Percentiles rank a stretch among this genome's conserved stretches.
These are phyloP conservation scores for Stigmatopora argus DNA, from an alignment of 2,113 vertebrate species.

Conservation along the genomic window DNA sequence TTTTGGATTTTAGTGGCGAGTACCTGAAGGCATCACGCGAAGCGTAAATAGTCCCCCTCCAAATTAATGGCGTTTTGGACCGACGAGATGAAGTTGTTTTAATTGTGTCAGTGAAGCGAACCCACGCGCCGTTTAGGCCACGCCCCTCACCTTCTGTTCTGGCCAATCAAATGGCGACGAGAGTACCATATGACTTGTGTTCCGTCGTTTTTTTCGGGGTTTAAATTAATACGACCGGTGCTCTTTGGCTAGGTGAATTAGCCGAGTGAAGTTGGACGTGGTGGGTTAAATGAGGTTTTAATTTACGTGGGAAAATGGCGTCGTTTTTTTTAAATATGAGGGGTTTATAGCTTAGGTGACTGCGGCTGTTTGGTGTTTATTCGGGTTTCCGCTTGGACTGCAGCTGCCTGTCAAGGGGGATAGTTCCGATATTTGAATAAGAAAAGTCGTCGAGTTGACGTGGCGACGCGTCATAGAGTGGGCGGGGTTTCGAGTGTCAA, in stretches of 20 bases:
- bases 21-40: conserved; percentile 36
- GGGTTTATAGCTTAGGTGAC: too few species aligned
- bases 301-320: too few species aligned
- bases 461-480: conserved; percentile 50
- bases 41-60: conserved; percentile 61
- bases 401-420: too few species aligned
- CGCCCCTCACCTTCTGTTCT: conserved; percentile 61
- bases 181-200: conserved; percentile 73
- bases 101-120: conserved; percentile 94
- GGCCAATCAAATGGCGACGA: conserved; percentile 67
- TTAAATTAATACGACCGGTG: too few species aligned
- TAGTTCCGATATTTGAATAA: not conserved
- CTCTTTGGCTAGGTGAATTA: too few species aligned
- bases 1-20: conserved; percentile 54
- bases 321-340: too few species aligned
- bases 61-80: conserved; percentile 74
- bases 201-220: conserved; percentile 42
- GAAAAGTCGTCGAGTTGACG: conserved; percentile 37
- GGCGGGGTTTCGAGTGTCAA: conserved; percentile 61
- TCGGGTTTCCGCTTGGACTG: not conserved
- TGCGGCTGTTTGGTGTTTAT: too few species aligned
- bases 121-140: conserved; percentile 82
- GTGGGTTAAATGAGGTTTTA: too few species aligned
- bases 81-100: conserved; percentile 91
- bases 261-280: too few species aligned